These are phyloP conservation scores for Ectobius pallidus DNA, from an alignment of 2,888 invertebrate genomes.

Conservation along the genomic window DNA sequence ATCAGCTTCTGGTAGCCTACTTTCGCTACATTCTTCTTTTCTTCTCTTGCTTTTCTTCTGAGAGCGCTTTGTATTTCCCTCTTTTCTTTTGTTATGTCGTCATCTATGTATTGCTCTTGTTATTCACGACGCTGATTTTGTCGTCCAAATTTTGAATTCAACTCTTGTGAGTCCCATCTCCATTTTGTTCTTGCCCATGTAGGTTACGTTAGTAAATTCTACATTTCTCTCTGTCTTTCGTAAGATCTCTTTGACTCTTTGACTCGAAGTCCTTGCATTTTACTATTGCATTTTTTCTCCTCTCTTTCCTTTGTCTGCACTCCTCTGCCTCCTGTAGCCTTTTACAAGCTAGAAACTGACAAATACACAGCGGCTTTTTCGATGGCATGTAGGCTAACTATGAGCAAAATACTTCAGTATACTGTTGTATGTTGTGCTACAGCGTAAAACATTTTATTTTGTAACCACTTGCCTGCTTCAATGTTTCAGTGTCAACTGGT, in stretches of 20 bases:
- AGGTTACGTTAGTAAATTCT: background rate
- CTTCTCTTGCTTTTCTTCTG: background rate
- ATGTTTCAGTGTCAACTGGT: no score
- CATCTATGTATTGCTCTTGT: background rate
- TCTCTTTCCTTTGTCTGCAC: background rate
- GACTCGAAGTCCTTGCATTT: background rate
- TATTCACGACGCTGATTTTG: background rate
- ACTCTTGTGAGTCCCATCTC: background rate
- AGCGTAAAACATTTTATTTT: no score
- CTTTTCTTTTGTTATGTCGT: background rate
- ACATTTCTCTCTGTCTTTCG: background rate
- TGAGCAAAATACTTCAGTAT: no score
- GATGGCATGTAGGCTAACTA: no score
- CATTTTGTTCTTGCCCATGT: background rate
- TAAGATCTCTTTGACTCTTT: background rate
- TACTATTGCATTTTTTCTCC: slow-evolving; percentile 5
- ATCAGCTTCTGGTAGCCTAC: background rate
- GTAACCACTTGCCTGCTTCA: no score
- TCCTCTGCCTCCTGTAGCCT: no score
- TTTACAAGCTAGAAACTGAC: no score
- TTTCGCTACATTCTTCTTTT: background rate
- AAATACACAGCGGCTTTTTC: no score
- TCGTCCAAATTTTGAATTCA: background rate
- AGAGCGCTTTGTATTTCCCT: background rate
- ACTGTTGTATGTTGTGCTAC: no score